Conservation (phyloP, 1,140 invertebrate species). For the Schmidtea mediterranea region DNA sequence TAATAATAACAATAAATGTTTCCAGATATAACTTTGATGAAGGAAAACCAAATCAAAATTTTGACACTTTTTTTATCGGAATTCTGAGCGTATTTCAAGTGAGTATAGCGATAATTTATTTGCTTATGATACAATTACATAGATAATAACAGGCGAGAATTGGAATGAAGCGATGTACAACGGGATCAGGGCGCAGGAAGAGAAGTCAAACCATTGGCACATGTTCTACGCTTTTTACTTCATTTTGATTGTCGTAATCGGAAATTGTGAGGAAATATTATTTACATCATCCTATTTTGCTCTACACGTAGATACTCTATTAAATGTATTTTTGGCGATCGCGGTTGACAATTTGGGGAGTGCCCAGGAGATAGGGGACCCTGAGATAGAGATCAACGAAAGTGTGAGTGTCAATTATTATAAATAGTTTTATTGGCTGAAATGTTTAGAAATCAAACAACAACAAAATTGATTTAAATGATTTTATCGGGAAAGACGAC, state of each 20-base stretch:
- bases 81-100: slow-evolving; percentile 94
- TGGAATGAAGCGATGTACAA: slow-evolving; percentile 99
- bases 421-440: too few relatives aligned
- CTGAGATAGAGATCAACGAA: slow-evolving; percentile 16
- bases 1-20: slow-evolving; percentile 6
- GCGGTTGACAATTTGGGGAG: slow-evolving; percentile 99
- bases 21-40: slow-evolving; percentile 60
- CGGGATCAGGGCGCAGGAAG: slow-evolving; percentile 74
- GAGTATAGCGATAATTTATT: background rate
- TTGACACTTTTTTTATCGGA: slow-evolving; percentile 96
- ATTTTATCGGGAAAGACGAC: too few relatives aligned
- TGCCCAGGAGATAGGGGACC: slow-evolving; percentile 91
- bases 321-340: slow-evolving; percentile 99
- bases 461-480: too few relatives aligned
- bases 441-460: too few relatives aligned
- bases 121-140: slow-evolving; percentile 1
- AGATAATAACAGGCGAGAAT: slow-evolving; percentile 98
- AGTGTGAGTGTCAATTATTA: too few relatives aligned
- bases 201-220: slow-evolving; percentile 53
- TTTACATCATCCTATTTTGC: slow-evolving; percentile 11
- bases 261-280: slow-evolving; percentile 49
- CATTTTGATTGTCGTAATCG: slow-evolving; percentile 92
- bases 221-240: slow-evolving; percentile 86
- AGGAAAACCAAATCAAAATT: slow-evolving; percentile 80
- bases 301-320: slow-evolving; percentile 50